Percentiles rank a stretch among this genome's conserved stretches.
These are phyloP conservation scores for Siphamia tubifer DNA, from an alignment of 2,113 vertebrate genomes.

Conservation along the genomic window DNA sequence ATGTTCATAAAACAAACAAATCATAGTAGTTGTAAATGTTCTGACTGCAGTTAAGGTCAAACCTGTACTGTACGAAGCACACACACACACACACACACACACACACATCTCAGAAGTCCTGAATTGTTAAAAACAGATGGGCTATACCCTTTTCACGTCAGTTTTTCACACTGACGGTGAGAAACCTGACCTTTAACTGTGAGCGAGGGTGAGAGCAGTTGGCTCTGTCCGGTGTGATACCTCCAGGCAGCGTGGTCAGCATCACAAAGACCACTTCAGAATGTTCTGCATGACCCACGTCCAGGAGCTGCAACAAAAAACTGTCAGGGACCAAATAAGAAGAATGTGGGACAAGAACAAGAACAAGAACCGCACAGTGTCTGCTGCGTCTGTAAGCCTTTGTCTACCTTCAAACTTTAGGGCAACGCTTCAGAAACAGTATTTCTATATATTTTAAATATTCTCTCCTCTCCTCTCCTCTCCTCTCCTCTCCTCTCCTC, in stretches of 20 bases:
- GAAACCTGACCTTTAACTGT: constrained; percentile 68
- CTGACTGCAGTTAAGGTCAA: neutral
- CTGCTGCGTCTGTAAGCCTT: too few species aligned
- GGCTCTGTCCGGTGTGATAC: constrained; percentile 27
- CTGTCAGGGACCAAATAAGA: too few species aligned
- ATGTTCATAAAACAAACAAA: constrained; percentile 65
- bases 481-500: too few species aligned
- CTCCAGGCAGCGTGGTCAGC: constrained; percentile 39
- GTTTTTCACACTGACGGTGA: constrained; percentile 63
- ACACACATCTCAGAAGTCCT: neutral
- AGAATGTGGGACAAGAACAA: too few species aligned
- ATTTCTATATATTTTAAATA: too few species aligned
- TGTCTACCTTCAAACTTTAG: too few species aligned
- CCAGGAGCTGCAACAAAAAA: neutral
- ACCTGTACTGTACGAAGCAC: neutral
- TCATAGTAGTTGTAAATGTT: constrained; percentile 22
- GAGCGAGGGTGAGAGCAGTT: constrained; percentile 34
- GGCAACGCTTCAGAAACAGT: too few species aligned
- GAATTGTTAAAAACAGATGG: constrained; percentile 32
- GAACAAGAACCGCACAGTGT: too few species aligned
- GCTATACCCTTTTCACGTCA: constrained; percentile 39
- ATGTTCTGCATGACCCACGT: neutral
- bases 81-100: neutral
- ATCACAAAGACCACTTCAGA: neutral
- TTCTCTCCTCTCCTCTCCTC: too few species aligned